Conservation (phyloP, 2,113 vertebrate species). For the Taxidea taxus region DNA sequence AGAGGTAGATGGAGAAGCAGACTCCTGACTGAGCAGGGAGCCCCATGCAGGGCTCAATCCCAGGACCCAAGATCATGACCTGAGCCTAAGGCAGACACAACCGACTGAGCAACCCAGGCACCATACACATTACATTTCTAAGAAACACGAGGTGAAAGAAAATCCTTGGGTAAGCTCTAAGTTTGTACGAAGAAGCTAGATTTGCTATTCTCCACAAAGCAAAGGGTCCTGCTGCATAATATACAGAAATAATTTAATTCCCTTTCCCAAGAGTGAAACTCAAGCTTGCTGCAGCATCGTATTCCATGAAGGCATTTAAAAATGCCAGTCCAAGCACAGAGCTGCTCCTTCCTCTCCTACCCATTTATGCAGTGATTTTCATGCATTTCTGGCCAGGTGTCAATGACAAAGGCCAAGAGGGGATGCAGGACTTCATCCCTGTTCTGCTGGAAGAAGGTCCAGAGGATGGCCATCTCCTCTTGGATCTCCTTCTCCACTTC, state of each 20-base stretch:
- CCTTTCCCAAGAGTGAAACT: background rate
- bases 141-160: background rate
- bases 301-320: background rate
- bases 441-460: background rate
- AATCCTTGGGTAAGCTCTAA: background rate
- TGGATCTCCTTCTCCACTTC: background rate
- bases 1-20: too few relatives aligned
- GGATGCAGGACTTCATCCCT: background rate
- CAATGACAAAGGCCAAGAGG: background rate
- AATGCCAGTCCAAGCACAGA: background rate
- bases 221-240: background rate
- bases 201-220: background rate
- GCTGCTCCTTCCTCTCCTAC: background rate
- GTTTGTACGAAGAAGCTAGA: background rate
- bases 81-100: too few relatives aligned
- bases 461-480: background rate
- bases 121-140: background rate
- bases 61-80: too few relatives aligned
- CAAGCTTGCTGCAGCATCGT: background rate
- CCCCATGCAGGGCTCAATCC: too few relatives aligned
- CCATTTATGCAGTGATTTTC: background rate
- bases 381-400: background rate
- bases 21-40: too few relatives aligned
- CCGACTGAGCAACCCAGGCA: too few relatives aligned
- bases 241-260: background rate